Base-by-base conservation (phyloP, 2,888 invertebrate species). In the Muscina levida region DNA sequence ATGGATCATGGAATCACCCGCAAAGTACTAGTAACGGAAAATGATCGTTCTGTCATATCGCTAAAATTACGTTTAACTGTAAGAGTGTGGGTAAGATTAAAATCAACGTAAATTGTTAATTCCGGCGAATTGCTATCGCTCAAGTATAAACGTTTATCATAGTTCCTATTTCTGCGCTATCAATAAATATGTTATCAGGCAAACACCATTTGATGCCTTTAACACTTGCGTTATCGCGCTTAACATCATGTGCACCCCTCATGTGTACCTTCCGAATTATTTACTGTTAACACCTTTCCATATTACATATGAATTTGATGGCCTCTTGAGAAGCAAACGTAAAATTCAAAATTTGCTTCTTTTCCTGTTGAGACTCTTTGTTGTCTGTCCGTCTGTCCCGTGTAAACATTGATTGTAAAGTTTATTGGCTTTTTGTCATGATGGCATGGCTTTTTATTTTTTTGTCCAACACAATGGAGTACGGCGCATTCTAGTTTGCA, bases 341-440 rank as follows among this genome's bases (percentile, higher is more conserved):
- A n/a, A n/a, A n/a, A n/a, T n/a, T n/a, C n/a, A n/a, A n/a, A n/a
- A n/a, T n/a, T n/a, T 37, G 42, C 22, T 19, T 13, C 17, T 62
- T 10, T 22, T 39, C 17, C 17, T n/a, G 17, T 13, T 42, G 39
- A 39, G 31, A n/a, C 39, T 37, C 31, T 59, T 37, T 37, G 17
- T 22, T 4, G 37, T 42, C 39, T 62, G 51, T 37, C 56, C 5
- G 57, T 57, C 37, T 15, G 62, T 19, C 39, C 10, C 15, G 8
- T 1, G 39, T 39, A 22, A 13, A 22, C 62, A 62, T 42, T 62
- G 10, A 42, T 39, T 39, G 19, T 37, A 37, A 62, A 6, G 42
- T 62, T 62, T 62, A 62, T 42, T 11, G 42, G 3, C 62, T 62
- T 37, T 39, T 39, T 53, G 53, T 59, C 31, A 19, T 59, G 59